Evolutionary conservation across 2,888 invertebrate species (phyloP).

Genomic region (Pardosa pseudoannulata): DNA sequence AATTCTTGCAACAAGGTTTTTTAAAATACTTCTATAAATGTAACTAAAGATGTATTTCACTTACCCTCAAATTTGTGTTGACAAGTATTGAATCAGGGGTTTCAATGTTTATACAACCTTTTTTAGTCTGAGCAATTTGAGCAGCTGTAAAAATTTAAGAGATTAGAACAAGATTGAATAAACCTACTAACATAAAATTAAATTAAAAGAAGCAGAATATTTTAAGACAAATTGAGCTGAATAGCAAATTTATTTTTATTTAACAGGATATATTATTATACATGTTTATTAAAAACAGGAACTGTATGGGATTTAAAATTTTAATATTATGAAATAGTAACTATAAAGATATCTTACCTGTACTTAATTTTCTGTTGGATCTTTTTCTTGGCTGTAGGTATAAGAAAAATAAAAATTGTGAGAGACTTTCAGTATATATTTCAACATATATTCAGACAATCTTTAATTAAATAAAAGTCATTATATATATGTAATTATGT

Average conservation of each 20-base stretch:
- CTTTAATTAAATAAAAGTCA: no score
- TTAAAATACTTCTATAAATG: no score
- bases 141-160: slow-evolving; percentile 65
- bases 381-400: slow-evolving; percentile 65
- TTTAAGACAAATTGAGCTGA: no score
- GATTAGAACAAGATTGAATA: not conserved
- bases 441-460: not conserved
- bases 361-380: slow-evolving; percentile 65
- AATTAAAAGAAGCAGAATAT: no score
- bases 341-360: slow-evolving; percentile 57
- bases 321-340: not conserved
- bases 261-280: no score
- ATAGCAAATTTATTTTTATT: no score
- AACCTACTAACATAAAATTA: not conserved
- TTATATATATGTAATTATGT: no score
- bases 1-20: no score
- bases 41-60: no score
- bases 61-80: slow-evolving; percentile 86
- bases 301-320: no score
- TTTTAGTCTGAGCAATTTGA: slow-evolving; percentile 83
- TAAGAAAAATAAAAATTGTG: not conserved
- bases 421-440: not conserved
- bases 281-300: no score
- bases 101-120: slow-evolving; percentile 95
- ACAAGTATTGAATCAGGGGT: slow-evolving; percentile 96